phyloP scores from a whole-genome alignment of 1,140 invertebrate genomes.

The Bombus superbus region DNA sequence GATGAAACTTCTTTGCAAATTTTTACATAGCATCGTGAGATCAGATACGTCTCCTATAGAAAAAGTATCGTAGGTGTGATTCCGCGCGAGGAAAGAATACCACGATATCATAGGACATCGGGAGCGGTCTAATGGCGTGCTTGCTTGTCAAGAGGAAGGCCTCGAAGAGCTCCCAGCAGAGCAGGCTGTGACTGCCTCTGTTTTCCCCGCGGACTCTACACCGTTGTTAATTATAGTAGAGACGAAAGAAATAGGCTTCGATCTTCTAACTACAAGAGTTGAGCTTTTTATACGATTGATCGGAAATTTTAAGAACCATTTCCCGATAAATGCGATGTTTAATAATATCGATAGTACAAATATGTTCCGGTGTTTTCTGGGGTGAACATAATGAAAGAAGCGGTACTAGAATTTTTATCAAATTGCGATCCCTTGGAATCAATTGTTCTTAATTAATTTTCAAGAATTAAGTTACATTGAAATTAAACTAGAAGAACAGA shows the following conservation, averaged over 20 bases:
- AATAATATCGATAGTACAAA: too few relatives aligned
- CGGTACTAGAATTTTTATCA: too few relatives aligned
- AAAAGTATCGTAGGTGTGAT: conserved; percentile 21
- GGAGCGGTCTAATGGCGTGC: conserved; percentile 9
- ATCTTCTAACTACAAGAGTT: not conserved
- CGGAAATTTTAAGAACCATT: not conserved
- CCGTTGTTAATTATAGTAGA: conserved; percentile 17
- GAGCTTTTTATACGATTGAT: not conserved
- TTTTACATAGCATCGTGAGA: not conserved
- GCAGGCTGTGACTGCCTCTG: conserved; percentile 7
- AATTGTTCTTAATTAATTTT: not conserved
- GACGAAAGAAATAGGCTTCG: conserved; percentile 18
- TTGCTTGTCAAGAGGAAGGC: conserved; percentile 19
- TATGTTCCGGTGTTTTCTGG: not conserved
- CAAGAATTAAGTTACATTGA: too few relatives aligned
- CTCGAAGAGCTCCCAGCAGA: conserved; percentile 21
- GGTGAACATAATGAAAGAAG: not conserved
- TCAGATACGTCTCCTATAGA: conserved; percentile 8
- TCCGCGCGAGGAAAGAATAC: conserved; percentile 18
- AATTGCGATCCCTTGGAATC: not conserved
- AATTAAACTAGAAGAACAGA: too few relatives aligned
- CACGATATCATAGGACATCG: conserved; percentile 14
- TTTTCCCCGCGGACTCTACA: conserved; percentile 20
- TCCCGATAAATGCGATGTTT: not conserved
- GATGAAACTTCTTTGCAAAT: not conserved